Percentiles rank a stretch among this genome's conserved stretches.
phyloP scores from a whole-genome alignment of 1,140 invertebrate genomes.

The Pissodes strobi region DNA sequence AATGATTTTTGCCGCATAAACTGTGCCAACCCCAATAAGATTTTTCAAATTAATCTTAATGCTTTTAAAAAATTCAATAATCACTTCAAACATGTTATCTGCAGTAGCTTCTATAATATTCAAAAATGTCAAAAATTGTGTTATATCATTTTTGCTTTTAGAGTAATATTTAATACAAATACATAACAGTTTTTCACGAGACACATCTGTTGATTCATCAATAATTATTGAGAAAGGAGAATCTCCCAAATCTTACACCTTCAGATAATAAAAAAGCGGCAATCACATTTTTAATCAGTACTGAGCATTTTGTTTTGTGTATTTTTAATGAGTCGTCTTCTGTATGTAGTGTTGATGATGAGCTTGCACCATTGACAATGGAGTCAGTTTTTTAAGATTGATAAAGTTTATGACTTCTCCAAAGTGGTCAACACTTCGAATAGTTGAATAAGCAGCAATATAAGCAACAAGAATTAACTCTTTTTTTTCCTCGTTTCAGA shows the following conservation, averaged over 20 bases:
- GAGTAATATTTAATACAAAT: constrained; percentile 14
- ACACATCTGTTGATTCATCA: constrained; percentile 21
- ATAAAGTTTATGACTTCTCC: constrained; percentile 1
- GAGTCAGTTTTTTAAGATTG: background rate
- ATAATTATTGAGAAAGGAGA: constrained; percentile 15
- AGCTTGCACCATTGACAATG: background rate
- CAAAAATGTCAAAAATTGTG: constrained; percentile 14
- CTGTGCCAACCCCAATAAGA: constrained; percentile 11
- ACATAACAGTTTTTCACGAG: constrained; percentile 5
- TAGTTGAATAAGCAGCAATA: background rate
- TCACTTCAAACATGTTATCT: background rate
- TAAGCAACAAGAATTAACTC: constrained; percentile 15
- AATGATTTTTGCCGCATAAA: constrained; percentile 15
- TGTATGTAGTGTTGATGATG: too few relatives aligned
- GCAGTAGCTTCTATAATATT: background rate
- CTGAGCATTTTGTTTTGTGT: constrained; percentile 20
- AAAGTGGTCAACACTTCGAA: constrained; percentile 16
- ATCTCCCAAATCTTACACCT: constrained; percentile 1
- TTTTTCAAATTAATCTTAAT: constrained; percentile 8
- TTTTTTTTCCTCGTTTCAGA: too few relatives aligned
- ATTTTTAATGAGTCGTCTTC: background rate
- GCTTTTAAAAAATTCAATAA: background rate
- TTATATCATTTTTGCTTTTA: background rate
- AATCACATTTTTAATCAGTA: constrained; percentile 7
- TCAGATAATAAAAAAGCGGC: constrained; percentile 3